Percentiles rank a stretch among this genome's conserved stretches.
phyloP scores from a whole-genome alignment of 2,888 invertebrate species.

The Brachypterus glaber region DNA sequence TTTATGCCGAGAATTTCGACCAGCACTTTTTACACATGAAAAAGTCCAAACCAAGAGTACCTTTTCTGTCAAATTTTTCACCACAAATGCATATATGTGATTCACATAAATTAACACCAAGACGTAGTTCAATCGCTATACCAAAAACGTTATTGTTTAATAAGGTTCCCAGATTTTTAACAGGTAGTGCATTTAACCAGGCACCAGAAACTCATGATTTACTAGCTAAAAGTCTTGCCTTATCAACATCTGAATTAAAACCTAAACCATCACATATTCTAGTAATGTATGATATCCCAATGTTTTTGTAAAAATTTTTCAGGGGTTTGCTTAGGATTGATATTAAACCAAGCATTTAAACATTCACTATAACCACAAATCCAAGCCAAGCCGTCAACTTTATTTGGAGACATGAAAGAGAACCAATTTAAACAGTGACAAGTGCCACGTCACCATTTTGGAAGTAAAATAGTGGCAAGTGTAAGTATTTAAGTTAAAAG shows the following conservation, averaged over 20 bases:
- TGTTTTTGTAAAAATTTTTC: neutral
- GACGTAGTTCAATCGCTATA: neutral
- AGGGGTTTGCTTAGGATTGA: neutral
- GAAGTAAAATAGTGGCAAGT: no score
- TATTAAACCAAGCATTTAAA: neutral
- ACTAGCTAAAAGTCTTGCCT: no score
- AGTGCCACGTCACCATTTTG: no score
- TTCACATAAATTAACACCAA: no score
- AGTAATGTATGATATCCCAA: conserved; percentile 2
- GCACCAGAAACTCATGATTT: no score
- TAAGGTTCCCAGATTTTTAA: neutral
- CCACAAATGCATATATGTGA: no score
- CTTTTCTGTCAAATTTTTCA: no score
- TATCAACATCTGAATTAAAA: neutral
- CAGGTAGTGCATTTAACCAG: neutral
- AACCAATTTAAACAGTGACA: no score
- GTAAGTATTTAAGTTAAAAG: no score
- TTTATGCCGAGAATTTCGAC: no score
- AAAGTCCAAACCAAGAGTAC: no score
- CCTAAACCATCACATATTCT: conserved; percentile 1
- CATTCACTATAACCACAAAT: neutral
- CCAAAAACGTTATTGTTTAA: neutral
- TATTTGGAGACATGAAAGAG: neutral
- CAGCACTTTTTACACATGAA: no score
- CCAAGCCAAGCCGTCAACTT: neutral